These are phyloP conservation scores for Tupiocoris notatus DNA, from an alignment of 2,888 invertebrate species.

Conservation along the genomic window DNA sequence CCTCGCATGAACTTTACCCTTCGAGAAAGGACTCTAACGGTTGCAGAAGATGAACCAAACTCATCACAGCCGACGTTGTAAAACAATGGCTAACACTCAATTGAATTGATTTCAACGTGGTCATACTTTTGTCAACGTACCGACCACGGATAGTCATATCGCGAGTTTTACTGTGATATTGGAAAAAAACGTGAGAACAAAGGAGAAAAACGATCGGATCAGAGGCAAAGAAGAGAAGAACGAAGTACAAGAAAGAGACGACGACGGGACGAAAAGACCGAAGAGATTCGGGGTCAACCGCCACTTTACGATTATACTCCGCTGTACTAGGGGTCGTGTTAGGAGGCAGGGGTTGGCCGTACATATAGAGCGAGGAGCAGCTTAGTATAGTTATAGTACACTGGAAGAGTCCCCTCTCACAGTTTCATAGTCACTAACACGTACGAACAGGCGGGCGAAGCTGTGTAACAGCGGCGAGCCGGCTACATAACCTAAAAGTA, in stretches of 20 bases:
- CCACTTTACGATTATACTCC: constrained; percentile 38
- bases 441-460: no score
- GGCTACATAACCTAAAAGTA: constrained; percentile 25
- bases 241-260: neutral
- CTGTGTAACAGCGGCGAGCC: constrained; percentile 7
- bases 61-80: no score
- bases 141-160: no score
- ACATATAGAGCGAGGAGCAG: neutral
- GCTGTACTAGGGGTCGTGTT: neutral
- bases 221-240: neutral
- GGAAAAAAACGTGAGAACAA: neutral
- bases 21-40: no score
- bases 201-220: neutral
- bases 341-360: neutral
- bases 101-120: no score
- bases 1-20: no score
- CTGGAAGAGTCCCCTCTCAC: neutral
- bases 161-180: no score
- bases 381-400: neutral
- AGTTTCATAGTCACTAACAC: neutral
- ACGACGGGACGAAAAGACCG: neutral
- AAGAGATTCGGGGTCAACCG: constrained; percentile 43
- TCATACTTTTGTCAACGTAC: no score
- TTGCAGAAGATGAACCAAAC: no score
- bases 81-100: no score